Evolutionary conservation across 2,888 invertebrate genomes (phyloP).

Genomic region (Icerya purchasi): DNA sequence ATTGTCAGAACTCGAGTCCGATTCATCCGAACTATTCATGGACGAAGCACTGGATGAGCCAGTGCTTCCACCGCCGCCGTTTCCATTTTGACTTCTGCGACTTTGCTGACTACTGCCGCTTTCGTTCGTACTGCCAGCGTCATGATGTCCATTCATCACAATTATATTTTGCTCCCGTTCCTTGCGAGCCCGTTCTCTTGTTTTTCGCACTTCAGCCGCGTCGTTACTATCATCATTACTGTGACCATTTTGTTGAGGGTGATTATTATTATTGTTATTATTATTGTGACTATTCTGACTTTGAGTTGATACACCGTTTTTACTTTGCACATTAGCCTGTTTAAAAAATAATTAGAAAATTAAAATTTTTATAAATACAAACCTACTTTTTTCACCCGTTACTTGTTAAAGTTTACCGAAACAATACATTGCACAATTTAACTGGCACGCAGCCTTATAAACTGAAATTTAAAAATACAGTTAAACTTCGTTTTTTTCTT

Average conservation of each 20-base stretch:
- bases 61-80: slow-evolving; percentile 4
- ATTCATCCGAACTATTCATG: background rate
- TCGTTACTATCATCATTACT: background rate
- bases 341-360: background rate
- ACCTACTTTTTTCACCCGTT: too few relatives aligned
- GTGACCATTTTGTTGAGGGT: background rate
- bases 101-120: slow-evolving; percentile 20
- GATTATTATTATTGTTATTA: slow-evolving; percentile 3
- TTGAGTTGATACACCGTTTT: background rate
- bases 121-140: background rate
- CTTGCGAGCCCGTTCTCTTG: slow-evolving; percentile 6
- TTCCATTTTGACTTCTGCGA: background rate
- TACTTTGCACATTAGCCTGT: background rate
- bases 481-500: too few relatives aligned
- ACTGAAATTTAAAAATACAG: too few relatives aligned
- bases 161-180: slow-evolving; percentile 4
- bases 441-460: too few relatives aligned
- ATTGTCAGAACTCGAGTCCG: slow-evolving; percentile 11
- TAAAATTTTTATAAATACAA: too few relatives aligned
- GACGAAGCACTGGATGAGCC: slow-evolving; percentile 1
- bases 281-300: background rate
- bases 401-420: too few relatives aligned
- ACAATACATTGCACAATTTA: too few relatives aligned
- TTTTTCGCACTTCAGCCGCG: slow-evolving; percentile 7
- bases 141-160: background rate